A percentile compares a stretch with the other conserved stretches of the same genome.
phyloP scores from a whole-genome alignment of 2,888 invertebrate genomes.

The Andrena marginata region DNA sequence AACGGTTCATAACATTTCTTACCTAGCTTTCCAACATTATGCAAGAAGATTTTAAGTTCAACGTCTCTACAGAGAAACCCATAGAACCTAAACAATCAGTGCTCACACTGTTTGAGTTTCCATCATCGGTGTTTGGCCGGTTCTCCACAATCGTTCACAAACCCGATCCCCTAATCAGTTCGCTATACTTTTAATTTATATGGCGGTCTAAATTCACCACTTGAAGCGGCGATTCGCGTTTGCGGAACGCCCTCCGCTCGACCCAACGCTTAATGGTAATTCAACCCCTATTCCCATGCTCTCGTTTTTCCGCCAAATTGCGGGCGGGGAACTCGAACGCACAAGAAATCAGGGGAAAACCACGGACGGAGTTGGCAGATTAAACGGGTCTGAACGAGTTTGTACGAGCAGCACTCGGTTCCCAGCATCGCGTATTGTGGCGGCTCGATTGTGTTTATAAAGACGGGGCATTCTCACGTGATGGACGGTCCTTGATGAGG shows the following conservation, averaged over 20 bases:
- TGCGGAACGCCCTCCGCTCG: not conserved
- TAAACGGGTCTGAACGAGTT: constrained; percentile 50
- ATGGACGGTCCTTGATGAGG: constrained; percentile 59
- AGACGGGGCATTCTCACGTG: constrained; percentile 38
- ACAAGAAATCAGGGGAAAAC: constrained; percentile 47
- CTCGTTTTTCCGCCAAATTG: not conserved
- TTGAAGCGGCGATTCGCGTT: constrained; percentile 1
- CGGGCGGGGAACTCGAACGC: not conserved
- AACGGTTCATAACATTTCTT: no score
- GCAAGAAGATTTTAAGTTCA: no score
- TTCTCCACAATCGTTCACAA: not conserved
- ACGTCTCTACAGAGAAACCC: no score
- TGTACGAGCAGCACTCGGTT: constrained; percentile 5
- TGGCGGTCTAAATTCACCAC: not conserved
- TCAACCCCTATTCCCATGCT: constrained; percentile 5
- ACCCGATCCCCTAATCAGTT: not conserved
- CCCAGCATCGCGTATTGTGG: not conserved
- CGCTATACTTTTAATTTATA: not conserved
- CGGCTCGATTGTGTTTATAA: constrained; percentile 47
- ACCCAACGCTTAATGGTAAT: constrained; percentile 25
- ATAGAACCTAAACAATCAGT: no score
- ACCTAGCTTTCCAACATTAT: no score
- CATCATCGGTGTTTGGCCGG: not conserved
- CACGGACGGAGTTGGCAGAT: constrained; percentile 24
- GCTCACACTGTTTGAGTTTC: not conserved